Conservation (phyloP, 53 echinoderm and acorn worm species). For the Echinometra lucunter region DNA sequence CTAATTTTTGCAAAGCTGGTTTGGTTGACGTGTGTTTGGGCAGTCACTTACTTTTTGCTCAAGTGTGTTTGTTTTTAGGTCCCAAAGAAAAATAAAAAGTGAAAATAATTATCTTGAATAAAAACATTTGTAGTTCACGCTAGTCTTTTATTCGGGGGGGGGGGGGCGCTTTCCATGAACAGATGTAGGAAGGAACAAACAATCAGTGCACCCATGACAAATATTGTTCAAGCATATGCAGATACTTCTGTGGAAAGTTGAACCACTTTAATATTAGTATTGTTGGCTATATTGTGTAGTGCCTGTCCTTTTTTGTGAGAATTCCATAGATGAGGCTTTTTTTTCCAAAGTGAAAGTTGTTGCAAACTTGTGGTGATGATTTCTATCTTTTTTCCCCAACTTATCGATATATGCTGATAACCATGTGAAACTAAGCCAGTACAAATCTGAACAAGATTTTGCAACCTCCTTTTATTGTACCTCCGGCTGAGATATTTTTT, state of each 20-base stretch:
- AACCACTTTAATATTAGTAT: background rate
- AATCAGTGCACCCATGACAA: no score
- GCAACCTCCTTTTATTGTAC: background rate
- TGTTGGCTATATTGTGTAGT: background rate
- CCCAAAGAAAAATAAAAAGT: no score
- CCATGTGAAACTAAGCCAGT: slow-evolving; percentile 54
- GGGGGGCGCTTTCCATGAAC: no score
- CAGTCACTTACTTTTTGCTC: no score
- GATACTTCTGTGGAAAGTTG: background rate
- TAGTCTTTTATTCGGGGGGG: no score
- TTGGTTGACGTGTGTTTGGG: no score
- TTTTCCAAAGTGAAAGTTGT: background rate
- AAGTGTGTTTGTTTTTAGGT: no score
- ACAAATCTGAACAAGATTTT: slow-evolving; percentile 66
- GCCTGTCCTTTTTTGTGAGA: background rate
- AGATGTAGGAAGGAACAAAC: no score
- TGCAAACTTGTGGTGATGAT: slow-evolving; percentile 61
- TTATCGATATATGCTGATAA: slow-evolving; percentile 70
- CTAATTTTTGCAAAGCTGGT: no score
- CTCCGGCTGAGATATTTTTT: no score
- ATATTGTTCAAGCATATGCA: background rate
- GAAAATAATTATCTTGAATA: no score
- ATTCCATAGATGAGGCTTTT: background rate
- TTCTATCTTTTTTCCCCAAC: slow-evolving; percentile 67
- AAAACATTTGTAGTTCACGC: no score